These are phyloP conservation scores for Paramormyrops hopkinsi DNA, from an alignment of 2,797 vertebrate species.

Conservation along the genomic window DNA sequence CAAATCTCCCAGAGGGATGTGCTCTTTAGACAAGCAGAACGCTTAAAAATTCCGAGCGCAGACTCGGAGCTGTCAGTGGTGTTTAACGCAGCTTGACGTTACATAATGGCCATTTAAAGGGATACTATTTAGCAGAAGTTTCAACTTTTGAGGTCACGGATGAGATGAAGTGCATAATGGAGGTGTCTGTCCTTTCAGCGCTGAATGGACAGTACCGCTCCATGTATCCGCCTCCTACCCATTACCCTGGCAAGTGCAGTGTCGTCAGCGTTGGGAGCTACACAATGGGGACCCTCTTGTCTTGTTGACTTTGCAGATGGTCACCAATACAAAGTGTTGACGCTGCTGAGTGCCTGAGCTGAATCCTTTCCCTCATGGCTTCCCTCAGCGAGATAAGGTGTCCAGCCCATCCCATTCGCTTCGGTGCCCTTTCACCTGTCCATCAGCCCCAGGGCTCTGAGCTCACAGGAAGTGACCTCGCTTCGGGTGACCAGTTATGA, in stretches of 20 bases:
- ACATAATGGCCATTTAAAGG: background rate
- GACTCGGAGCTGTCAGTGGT: background rate
- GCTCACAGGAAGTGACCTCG: background rate
- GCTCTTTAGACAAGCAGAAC: background rate
- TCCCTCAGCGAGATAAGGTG: background rate
- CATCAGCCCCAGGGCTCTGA: background rate
- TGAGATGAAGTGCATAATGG: background rate
- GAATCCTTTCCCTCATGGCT: background rate
- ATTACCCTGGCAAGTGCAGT: background rate
- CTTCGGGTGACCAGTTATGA: background rate
- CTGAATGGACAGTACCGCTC: background rate
- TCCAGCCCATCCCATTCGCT: background rate
- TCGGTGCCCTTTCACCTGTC: background rate
- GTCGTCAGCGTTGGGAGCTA: background rate
- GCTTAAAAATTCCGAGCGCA: background rate
- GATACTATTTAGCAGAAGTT: slow-evolving; percentile 12
- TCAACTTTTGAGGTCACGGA: slow-evolving; percentile 16
- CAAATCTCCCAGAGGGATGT: background rate
- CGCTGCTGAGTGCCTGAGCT: background rate
- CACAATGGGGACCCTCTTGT: background rate
- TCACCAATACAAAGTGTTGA: slow-evolving; percentile 7
- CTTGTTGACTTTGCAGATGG: slow-evolving; percentile 11
- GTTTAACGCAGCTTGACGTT: background rate
- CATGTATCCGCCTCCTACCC: background rate
- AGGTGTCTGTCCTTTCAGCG: background rate